phyloP scores from a whole-genome alignment of 2,113 vertebrate genomes.

The Neolamprologus devosi region DNA sequence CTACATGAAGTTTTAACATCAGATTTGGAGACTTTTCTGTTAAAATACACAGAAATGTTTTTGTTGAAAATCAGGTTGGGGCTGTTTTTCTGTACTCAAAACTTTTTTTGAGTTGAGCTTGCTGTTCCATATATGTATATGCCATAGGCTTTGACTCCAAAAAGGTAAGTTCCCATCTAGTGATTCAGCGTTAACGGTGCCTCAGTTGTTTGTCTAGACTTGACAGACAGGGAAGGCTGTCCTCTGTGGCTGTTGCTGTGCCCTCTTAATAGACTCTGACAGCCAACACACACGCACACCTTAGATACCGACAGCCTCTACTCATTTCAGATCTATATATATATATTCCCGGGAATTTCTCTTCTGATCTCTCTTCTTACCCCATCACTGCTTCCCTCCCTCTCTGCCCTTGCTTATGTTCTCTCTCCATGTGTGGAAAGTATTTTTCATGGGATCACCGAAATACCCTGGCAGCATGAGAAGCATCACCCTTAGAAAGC shows the following conservation, averaged over 20 bases:
- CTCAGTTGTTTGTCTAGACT: constrained; percentile 37
- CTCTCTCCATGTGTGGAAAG: constrained; percentile 36
- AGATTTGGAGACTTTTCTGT: neutral
- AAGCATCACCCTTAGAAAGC: neutral
- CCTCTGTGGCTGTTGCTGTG: neutral
- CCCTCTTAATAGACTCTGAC: constrained; percentile 29
- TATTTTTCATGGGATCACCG: constrained; percentile 35
- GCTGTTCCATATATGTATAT: neutral
- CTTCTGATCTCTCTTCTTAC: constrained; percentile 12
- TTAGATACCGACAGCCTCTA: neutral
- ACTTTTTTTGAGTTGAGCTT: neutral
- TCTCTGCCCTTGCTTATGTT: neutral
- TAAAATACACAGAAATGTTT: neutral
- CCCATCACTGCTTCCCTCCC: neutral
- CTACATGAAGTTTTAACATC: neutral
- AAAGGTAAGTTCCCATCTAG: neutral
- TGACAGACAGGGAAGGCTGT: constrained; percentile 46
- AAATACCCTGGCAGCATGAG: constrained; percentile 5
- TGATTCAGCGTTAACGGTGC: constrained; percentile 1
- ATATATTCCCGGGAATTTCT: constrained; percentile 47
- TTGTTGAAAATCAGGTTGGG: neutral
- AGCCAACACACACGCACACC: constrained; percentile 8
- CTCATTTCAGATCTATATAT: constrained; percentile 63
- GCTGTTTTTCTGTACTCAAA: neutral
- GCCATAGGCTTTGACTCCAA: neutral